A percentile compares a stretch with the other conserved stretches of the same genome.
These are phyloP conservation scores for Onychostruthus taczanowskii DNA, from an alignment of 2,113 vertebrate species.

Conservation along the genomic window DNA sequence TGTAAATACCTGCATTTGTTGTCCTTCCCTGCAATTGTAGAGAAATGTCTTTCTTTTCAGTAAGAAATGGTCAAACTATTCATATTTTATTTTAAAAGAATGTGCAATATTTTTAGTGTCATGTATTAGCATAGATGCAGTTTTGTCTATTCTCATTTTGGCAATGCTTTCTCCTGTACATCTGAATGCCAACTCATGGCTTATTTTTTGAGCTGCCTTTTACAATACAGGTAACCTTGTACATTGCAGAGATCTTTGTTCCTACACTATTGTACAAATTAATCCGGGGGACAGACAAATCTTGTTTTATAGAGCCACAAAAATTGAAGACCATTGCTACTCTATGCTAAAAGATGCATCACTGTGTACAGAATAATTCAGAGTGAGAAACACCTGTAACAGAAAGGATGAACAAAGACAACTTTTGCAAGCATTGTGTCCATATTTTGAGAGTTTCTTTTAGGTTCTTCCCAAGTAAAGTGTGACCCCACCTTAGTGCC, in stretches of 20 bases:
- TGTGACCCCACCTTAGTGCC: not conserved
- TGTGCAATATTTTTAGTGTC: not conserved
- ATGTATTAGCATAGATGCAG: not conserved
- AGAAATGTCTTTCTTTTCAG: not conserved
- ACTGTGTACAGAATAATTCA: not conserved
- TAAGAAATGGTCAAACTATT: not conserved
- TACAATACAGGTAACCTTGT: not conserved
- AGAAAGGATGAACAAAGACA: not conserved
- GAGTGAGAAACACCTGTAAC: not conserved
- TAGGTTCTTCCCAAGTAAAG: accelerated
- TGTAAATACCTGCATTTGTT: not conserved
- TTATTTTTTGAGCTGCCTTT: not conserved
- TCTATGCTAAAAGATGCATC: not conserved
- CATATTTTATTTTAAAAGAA: not conserved
- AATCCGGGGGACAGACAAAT: not conserved
- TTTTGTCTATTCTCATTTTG: not conserved
- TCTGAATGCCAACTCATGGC: not conserved
- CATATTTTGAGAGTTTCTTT: not conserved
- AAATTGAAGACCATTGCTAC: not conserved
- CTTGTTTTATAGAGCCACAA: not conserved
- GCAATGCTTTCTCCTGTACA: not conserved
- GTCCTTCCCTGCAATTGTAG: not conserved
- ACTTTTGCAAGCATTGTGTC: not conserved
- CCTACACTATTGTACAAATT: not conserved
- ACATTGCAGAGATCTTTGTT: not conserved